Conservation (phyloP, 2,888 invertebrate species). For the Volucella inflata region DNA sequence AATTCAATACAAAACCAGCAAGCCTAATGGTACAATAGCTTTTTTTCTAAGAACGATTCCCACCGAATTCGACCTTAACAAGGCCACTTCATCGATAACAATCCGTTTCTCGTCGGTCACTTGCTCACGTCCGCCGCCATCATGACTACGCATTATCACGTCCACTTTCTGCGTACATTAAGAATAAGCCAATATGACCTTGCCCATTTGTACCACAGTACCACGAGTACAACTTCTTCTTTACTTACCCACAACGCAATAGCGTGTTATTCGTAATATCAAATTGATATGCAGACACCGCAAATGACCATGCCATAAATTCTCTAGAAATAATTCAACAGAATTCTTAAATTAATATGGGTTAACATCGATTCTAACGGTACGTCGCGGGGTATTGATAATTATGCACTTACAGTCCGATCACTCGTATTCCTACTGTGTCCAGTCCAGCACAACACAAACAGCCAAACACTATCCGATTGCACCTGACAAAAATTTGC, state of each 20-base stretch:
- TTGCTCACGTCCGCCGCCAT: constrained; percentile 37
- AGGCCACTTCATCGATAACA: constrained; percentile 55
- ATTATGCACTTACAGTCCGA: constrained; percentile 57
- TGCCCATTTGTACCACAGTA: constrained; percentile 58
- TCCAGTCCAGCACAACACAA: constrained; percentile 13
- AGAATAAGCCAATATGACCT: constrained; percentile 64
- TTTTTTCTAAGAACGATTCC: constrained; percentile 21
- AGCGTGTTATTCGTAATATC: constrained; percentile 35
- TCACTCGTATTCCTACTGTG: constrained; percentile 51
- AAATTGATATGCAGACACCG: constrained; percentile 74
- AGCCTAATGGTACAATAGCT: no score
- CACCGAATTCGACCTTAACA: constrained; percentile 67
- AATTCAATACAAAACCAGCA: no score
- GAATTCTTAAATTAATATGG: constrained; percentile 75
- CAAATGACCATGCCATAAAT: constrained; percentile 69
- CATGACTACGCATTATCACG: constrained; percentile 61
- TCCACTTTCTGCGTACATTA: constrained; percentile 42
- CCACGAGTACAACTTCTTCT: constrained; percentile 41
- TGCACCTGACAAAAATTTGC: constrained; percentile 71
- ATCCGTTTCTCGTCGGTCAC: constrained; percentile 2
- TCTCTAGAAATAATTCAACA: constrained; percentile 67
- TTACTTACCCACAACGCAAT: constrained; percentile 60
- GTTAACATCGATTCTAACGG: constrained; percentile 74
- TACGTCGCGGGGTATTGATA: constrained; percentile 46
- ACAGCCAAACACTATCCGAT: constrained; percentile 43